Evolutionary conservation across 2,113 vertebrate species (phyloP).

Genomic region (Rhinoderma darwinii): DNA sequence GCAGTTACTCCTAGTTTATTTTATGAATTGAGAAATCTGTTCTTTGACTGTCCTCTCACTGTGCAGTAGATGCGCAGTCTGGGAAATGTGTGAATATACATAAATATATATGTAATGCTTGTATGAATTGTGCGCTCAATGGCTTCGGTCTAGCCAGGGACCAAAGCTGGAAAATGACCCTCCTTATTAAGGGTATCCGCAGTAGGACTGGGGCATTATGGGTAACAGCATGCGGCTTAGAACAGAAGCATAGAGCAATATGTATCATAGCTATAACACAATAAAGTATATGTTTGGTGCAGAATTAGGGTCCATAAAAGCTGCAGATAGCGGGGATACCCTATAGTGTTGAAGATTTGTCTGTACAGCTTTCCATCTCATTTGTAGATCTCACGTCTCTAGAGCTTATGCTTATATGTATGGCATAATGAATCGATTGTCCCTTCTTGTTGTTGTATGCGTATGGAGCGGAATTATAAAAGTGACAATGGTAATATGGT

Average conservation of each 20-base stretch:
- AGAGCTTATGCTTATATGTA: conserved; percentile 44
- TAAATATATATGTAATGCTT: conserved; percentile 37
- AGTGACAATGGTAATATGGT: neutral
- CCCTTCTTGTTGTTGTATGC: conserved; percentile 39
- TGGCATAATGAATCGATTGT: conserved; percentile 23
- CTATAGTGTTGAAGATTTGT: conserved; percentile 20
- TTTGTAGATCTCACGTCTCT: conserved; percentile 21
- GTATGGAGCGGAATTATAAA: conserved; percentile 50
- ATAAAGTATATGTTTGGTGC: neutral
- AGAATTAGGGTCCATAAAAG: conserved; percentile 19
- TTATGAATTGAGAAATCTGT: conserved; percentile 29
- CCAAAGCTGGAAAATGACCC: conserved; percentile 30
- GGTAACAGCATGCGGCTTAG: conserved; percentile 18
- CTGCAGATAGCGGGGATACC: conserved; percentile 1
- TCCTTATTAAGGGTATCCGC: neutral
- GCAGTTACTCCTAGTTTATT: conserved; percentile 27
- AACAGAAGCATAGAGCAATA: conserved; percentile 24
- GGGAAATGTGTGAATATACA: conserved; percentile 34
- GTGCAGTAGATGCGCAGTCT: neutral
- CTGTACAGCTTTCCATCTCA: conserved; percentile 39
- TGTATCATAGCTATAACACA: conserved; percentile 22
- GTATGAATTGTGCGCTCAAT: conserved; percentile 38
- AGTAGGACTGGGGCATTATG: neutral
- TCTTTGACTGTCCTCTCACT: conserved; percentile 15
- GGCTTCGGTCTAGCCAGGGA: conserved; percentile 25